A percentile compares a stretch with the other conserved stretches of the same genome.
Evolutionary conservation across 2,888 invertebrate species (phyloP).

Genomic region (Diabrotica balteata): DNA sequence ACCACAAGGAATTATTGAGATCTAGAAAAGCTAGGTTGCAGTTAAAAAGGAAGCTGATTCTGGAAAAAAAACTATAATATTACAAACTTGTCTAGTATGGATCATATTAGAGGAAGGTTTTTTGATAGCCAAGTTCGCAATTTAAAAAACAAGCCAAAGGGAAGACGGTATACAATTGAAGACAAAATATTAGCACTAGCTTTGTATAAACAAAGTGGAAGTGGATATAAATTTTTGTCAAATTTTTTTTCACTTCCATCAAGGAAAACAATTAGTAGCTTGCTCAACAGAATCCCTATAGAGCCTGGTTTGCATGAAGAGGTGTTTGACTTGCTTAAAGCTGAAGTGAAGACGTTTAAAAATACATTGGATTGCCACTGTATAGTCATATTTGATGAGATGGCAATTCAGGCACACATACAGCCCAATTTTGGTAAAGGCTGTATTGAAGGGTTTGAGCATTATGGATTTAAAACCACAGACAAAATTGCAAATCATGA

Average conservation of each 20-base stretch:
- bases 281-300: too few species aligned
- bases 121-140: background rate
- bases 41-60: background rate
- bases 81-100: background rate
- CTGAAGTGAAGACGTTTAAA: slow-evolving; percentile 3
- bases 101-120: background rate
- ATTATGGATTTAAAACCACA: background rate
- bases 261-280: too few species aligned
- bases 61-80: background rate
- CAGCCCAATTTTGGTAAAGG: slow-evolving; percentile 16
- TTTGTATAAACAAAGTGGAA: too few species aligned
- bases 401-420: slow-evolving; percentile 31
- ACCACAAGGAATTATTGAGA: background rate
- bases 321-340: background rate
- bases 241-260: too few species aligned
- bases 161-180: background rate
- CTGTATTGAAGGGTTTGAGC: slow-evolving; percentile 20
- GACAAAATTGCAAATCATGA: too few species aligned
- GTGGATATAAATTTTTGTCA: too few species aligned
- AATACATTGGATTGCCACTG: slow-evolving; percentile 23
- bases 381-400: slow-evolving; percentile 34
- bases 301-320: too few species aligned
- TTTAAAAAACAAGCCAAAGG: background rate
- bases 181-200: background rate
- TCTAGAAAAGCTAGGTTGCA: background rate